Base-by-base conservation (phyloP, 2,888 invertebrate species). In the Sphinx pinastri region DNA sequence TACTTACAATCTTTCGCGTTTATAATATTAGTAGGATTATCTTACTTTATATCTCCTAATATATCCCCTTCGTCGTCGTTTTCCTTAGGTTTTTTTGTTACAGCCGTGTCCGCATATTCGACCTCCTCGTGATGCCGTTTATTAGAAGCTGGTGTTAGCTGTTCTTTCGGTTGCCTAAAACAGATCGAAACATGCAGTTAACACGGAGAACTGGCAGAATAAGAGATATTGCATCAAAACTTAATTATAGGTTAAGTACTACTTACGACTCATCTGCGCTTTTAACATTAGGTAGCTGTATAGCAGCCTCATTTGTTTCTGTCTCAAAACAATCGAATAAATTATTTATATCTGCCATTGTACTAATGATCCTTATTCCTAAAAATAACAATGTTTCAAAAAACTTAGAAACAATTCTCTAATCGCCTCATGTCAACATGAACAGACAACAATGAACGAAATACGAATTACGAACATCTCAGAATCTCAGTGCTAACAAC, bases 321-420 rank as follows among this genome's bases (percentile, higher is more conserved):
- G 92, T 89, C 52, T 92, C 92, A 76, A 94, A 93, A 81, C 93
- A 93, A 82, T 91, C 91, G 79, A 94, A 94, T 78, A 94, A 81
- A 81, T 76, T 86, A 73, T 87, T 83, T 31, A 92, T 73, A 75
- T 91, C 88, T 71, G 86, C 86, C 93, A 93, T 93, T 71, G 71
- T 78, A 31, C 6, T 49, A 19, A 31, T 57, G 45, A n/a, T 67
- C n/a, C 6, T 45, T 57, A 16, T 45, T 52, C 16, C 13, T 6
- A 16, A 51, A 45, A 13, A 49, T 10, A 68, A 68, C 49, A 68
- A 68, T 11, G 12, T 47, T 11, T 19, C 11, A 60, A 60, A 47
- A 19, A 57, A 19, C 12, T 57, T 25, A 19, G 11, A 51, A 4
- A 51, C 13, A 51, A 51, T 51, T 51, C 51, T 13, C 25, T 19